Percentiles rank a stretch among this genome's conserved stretches.
These are phyloP conservation scores for Podarcis lilfordi DNA, from an alignment of 2,797 vertebrate genomes.

Conservation along the genomic window DNA sequence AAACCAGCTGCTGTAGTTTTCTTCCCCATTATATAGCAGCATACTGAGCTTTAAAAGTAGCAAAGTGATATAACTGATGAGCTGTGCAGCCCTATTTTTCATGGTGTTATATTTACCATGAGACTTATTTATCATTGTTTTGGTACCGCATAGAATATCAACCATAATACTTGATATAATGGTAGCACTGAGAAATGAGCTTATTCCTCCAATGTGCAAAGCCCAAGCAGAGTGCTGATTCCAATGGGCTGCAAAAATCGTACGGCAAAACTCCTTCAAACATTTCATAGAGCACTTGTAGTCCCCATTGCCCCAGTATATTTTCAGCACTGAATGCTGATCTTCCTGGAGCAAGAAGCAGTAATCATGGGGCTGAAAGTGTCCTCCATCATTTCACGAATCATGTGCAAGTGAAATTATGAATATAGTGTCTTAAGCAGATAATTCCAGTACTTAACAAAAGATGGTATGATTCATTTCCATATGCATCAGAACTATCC, in stretches of 20 bases:
- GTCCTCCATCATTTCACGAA: conserved; percentile 62
- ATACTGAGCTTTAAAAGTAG: conserved; percentile 50
- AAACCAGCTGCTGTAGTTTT: conserved; percentile 38
- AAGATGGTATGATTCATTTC: conserved; percentile 63
- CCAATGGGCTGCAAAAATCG: conserved; percentile 57
- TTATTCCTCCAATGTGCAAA: conserved; percentile 20
- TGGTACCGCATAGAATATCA: conserved; percentile 44
- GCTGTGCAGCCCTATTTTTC: conserved; percentile 53
- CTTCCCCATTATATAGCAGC: conserved; percentile 34
- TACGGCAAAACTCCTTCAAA: conserved; percentile 41
- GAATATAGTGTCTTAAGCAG: conserved; percentile 61
- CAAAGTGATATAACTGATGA: conserved; percentile 55
- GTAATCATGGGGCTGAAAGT: conserved; percentile 56
- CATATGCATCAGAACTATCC: conserved; percentile 44
- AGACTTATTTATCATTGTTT: conserved; percentile 61
- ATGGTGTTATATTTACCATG: conserved; percentile 39
- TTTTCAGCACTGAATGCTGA: conserved; percentile 55
- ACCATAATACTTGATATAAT: conserved; percentile 46
- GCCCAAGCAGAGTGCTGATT: conserved; percentile 42
- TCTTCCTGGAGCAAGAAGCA: conserved; percentile 49
- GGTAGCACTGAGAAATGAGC: conserved; percentile 36
- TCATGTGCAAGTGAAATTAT: conserved; percentile 66
- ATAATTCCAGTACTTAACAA: conserved; percentile 60
- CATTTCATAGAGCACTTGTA: conserved; percentile 58
- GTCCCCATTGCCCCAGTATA: conserved; percentile 16